Evolutionary conservation across 1,140 invertebrate genomes (phyloP).

Genomic region (Drosophila elegans): DNA sequence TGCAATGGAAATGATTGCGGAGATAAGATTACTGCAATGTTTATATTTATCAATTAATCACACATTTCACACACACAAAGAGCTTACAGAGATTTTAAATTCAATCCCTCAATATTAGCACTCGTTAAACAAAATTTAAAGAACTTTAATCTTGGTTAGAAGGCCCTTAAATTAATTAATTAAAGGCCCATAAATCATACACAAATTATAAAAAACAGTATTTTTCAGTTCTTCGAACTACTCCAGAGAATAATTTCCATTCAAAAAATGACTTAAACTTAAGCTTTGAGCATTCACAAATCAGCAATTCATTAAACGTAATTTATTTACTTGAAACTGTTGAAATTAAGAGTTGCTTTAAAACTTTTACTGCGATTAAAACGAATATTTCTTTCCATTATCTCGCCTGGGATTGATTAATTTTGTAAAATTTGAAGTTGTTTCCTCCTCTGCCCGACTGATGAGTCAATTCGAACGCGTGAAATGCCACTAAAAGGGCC

Average conservation of each 20-base stretch:
- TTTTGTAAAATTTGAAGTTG: background rate
- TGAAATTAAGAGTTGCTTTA: conserved; percentile 66
- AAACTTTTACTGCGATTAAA: conserved; percentile 80
- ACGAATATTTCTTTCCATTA: conserved; percentile 75
- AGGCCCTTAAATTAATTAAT: no score
- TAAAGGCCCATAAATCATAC: no score
- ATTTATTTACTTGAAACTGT: conserved; percentile 65
- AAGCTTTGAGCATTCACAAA: no score
- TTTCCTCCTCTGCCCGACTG: conserved; percentile 10
- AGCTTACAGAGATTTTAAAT: no score
- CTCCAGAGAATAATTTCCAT: background rate
- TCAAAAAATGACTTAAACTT: background rate
- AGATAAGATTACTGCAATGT: background rate
- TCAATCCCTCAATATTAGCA: no score
- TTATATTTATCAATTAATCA: no score
- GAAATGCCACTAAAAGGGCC: conserved; percentile 46
- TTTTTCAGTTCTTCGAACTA: no score
- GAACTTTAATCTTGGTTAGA: no score
- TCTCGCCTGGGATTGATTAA: conserved; percentile 2
- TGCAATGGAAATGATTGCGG: background rate
- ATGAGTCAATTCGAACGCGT: conserved; percentile 41
- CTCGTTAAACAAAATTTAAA: no score
- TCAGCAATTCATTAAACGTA: background rate
- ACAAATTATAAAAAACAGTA: no score
- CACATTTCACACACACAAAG: no score